phyloP scores from a whole-genome alignment of 2,113 vertebrate species.

The Oreocharis arfaki region DNA sequence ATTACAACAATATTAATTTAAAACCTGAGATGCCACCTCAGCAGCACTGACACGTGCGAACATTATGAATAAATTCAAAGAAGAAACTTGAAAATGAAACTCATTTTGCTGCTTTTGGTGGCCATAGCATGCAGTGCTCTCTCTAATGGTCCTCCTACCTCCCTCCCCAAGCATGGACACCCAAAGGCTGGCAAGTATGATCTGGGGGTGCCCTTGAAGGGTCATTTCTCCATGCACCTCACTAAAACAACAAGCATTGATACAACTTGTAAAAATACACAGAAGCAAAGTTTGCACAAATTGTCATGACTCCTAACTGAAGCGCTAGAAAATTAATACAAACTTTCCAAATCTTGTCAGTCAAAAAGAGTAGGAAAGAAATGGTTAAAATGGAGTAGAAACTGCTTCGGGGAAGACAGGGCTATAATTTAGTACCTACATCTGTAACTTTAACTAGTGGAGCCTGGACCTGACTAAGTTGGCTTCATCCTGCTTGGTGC shows the following conservation, averaged over 20 bases:
- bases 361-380: background rate
- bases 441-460: background rate
- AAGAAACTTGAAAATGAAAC: background rate
- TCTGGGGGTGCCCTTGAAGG: background rate
- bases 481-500: background rate
- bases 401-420: background rate
- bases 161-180: background rate
- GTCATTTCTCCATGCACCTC: background rate
- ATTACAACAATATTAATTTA: slow-evolving; percentile 40
- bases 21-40: slow-evolving; percentile 26
- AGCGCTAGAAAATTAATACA: background rate
- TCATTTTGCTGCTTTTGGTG: background rate
- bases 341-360: background rate
- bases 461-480: background rate
- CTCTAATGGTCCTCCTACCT: background rate
- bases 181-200: background rate
- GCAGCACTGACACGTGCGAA: background rate
- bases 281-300: background rate
- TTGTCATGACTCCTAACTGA: background rate
- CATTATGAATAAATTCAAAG: background rate
- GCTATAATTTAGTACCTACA: background rate
- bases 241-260: background rate
- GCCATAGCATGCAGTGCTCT: background rate
- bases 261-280: background rate
- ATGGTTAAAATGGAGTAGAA: background rate